These are phyloP conservation scores for Centropus bengalensis DNA, from an alignment of 2,113 vertebrate genomes.

Conservation along the genomic window DNA sequence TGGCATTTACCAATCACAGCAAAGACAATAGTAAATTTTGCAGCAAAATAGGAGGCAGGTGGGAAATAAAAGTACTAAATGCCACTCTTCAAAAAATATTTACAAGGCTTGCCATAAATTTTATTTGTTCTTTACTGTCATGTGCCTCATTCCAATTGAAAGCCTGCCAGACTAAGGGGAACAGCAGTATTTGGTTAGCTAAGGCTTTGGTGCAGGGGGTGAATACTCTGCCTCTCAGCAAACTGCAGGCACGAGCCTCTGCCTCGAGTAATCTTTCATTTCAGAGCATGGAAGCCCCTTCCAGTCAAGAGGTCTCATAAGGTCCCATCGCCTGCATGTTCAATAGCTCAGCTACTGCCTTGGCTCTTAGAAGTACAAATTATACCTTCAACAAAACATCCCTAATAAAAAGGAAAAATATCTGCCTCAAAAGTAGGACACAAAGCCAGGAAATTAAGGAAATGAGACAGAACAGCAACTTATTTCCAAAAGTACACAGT, in stretches of 20 bases:
- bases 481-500: conserved; percentile 16
- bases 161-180: background rate
- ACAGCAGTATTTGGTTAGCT: background rate
- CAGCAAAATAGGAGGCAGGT: background rate
- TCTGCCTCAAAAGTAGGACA: conserved; percentile 12
- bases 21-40: background rate
- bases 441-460: conserved; percentile 43
- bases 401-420: conserved; percentile 6
- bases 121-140: background rate
- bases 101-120: background rate
- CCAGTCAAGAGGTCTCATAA: background rate
- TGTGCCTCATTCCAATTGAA: background rate
- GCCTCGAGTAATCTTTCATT: background rate
- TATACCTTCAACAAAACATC: background rate
- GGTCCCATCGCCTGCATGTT: background rate
- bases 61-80: background rate
- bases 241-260: background rate
- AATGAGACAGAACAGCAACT: conserved; percentile 15
- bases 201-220: background rate
- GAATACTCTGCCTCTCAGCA: background rate
- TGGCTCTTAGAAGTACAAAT: background rate
- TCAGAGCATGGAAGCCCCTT: background rate
- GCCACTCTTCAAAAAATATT: background rate
- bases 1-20: background rate
- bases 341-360: background rate